A percentile compares a stretch with the other conserved stretches of the same genome.
Evolutionary conservation across 1,140 invertebrate species (phyloP).

Genomic region (Aethina tumida): DNA sequence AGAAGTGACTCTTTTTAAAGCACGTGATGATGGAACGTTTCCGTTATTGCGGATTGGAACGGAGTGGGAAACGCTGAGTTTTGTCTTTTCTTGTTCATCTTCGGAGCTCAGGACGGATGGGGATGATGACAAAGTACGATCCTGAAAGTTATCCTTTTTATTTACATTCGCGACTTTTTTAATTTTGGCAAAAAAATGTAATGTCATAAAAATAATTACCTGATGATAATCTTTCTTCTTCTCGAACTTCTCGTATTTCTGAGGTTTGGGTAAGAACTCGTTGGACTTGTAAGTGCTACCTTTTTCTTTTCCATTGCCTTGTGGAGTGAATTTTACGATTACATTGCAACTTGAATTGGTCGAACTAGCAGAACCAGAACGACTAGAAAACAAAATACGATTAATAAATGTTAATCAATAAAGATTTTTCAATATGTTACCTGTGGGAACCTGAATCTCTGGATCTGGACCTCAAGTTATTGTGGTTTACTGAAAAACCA

Average conservation of each 20-base stretch:
- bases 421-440: background rate
- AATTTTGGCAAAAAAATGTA: background rate
- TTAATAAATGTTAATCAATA: conserved; percentile 7
- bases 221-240: conserved; percentile 17
- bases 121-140: conserved; percentile 20
- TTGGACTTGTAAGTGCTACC: conserved; percentile 22
- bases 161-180: background rate
- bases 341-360: conserved; percentile 35
- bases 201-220: background rate
- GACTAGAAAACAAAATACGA: conserved; percentile 36
- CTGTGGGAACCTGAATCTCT: conserved; percentile 58
- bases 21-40: too few relatives aligned
- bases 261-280: conserved; percentile 29
- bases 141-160: background rate
- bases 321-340: conserved; percentile 27
- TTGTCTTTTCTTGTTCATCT: conserved; percentile 33
- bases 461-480: conserved; percentile 37
- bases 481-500: too few relatives aligned
- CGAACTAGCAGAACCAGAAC: conserved; percentile 48
- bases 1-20: conserved; percentile 27
- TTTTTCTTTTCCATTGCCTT: conserved; percentile 10
- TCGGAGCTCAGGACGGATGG: conserved; percentile 28
- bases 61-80: conserved; percentile 29
- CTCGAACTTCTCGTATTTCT: conserved; percentile 27
- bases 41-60: conserved; percentile 28